phyloP scores from a whole-genome alignment of 2,797 vertebrate species.

The Lemur catta region DNA sequence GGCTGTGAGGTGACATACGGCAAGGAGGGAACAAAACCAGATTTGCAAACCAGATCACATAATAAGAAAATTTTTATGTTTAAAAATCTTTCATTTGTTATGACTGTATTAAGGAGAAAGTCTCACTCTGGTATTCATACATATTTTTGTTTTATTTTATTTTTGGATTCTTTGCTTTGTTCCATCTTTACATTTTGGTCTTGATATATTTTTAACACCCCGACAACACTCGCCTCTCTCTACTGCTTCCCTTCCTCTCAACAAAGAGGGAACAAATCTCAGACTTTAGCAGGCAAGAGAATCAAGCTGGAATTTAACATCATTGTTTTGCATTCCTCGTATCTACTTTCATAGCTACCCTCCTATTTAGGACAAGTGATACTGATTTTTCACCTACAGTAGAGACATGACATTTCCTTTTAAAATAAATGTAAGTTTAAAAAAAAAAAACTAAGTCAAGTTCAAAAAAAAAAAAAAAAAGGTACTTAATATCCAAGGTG shows the following conservation, averaged over 20 bases:
- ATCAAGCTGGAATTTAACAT: background rate
- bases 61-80: background rate
- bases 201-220: background rate
- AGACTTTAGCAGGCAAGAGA: background rate
- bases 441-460: background rate
- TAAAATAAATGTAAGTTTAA: background rate
- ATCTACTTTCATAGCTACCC: conserved; percentile 15
- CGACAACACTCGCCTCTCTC: background rate
- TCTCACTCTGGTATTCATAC: background rate
- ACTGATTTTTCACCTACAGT: background rate
- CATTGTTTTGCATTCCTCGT: background rate
- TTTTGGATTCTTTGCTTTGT: background rate
- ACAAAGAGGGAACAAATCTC: background rate
- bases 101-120: background rate
- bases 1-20: background rate
- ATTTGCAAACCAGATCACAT: background rate
- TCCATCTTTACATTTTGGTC: background rate
- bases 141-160: background rate
- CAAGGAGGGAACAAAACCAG: background rate
- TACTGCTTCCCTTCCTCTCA: background rate
- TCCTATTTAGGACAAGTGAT: background rate
- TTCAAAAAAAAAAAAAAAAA: background rate
- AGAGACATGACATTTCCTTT: conserved; percentile 19
- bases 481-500: background rate
- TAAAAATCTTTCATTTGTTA: background rate